Percentiles rank a stretch among this genome's conserved stretches.
Evolutionary conservation across 2,797 vertebrate genomes (phyloP).

Genomic region (Phataginus tetradactyla): DNA sequence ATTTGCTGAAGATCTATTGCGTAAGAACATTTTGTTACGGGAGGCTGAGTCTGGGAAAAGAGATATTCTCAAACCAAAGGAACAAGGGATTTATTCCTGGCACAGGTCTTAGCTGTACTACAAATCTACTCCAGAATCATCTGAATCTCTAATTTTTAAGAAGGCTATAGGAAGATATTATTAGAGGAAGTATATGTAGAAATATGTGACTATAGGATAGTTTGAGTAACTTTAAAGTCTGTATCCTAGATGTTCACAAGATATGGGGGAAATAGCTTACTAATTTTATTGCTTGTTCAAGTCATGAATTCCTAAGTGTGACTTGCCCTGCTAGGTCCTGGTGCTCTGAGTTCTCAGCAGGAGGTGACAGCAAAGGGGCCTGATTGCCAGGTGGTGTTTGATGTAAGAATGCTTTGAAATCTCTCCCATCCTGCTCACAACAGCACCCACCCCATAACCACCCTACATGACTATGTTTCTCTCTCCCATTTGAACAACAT

Average conservation of each 20-base stretch:
- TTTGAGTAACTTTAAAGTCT: constrained; percentile 47
- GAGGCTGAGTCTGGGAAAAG: background rate
- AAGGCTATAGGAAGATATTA: background rate
- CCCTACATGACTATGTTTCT: constrained; percentile 17
- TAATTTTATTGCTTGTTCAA: constrained; percentile 61
- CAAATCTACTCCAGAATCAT: constrained; percentile 39
- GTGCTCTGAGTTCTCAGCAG: constrained; percentile 50
- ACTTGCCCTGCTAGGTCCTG: constrained; percentile 49
- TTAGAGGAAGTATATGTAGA: background rate
- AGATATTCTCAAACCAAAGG: constrained; percentile 10
- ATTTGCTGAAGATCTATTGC: background rate
- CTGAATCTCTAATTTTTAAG: constrained; percentile 19
- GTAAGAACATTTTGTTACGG: constrained; percentile 10
- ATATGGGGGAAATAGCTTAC: constrained; percentile 48
- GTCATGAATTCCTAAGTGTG: constrained; percentile 54
- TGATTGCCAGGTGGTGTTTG: constrained; percentile 67
- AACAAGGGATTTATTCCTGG: constrained; percentile 24
- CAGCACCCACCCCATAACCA: background rate
- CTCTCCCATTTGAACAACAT: constrained; percentile 19
- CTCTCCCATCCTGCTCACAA: constrained; percentile 30
- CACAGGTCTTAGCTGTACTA: background rate
- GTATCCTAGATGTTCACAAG: constrained; percentile 19
- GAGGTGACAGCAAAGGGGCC: constrained; percentile 57
- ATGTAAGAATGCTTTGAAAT: constrained; percentile 82
- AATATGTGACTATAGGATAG: constrained; percentile 19